Base-by-base conservation (phyloP, 1,140 invertebrate genomes). In the Wasmannia auropunctata region DNA sequence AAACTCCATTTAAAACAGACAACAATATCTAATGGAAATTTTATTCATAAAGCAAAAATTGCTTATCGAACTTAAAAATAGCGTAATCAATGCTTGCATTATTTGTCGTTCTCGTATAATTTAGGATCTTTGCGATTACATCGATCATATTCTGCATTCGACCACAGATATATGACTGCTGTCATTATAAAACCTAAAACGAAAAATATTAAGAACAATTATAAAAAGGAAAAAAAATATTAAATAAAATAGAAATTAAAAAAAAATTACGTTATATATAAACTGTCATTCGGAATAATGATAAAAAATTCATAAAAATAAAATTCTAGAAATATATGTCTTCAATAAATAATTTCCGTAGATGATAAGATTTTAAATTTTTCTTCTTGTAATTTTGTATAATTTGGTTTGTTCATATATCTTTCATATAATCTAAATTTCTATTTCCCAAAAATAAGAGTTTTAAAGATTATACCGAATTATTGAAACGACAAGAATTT, bases 71-170 rank as follows among this genome's bases (percentile, higher is more conserved):
- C 7, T 69, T 81, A 19, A 74, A 51, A 72, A 72, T 40, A 58
- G 7, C 34, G 54, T n/a, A 28, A 72, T 43, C 16, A 34, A 40
- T 74, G 3, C 14, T 70, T 40, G 34, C 16, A 40, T 58, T 88
- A 87, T n/a, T 63, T 54, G 67, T 91, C 86, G 0, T 85, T 86
- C 56, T 91, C 89, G 37, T 87, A 91, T 31, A 90, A 72, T 34
- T 74, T 86, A 5, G 89, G 86, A 85, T 92, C 37, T 28, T 92
- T 91, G 3, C 87, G 62, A 51, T 31, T 46, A 16, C 5, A 46
- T 76, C 46, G 70, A 40, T 65, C 74, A 46, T 87, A 4, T 19
- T 56, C 56, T 19, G 16, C 49, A 0, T 0, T 3, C 10, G 63
- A 25, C 85, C 74, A 86, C 51, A 34, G 54, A 0, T 22, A 14